Conservation (phyloP, 2,888 invertebrate species). For the Teinopalpus imperialis region DNA sequence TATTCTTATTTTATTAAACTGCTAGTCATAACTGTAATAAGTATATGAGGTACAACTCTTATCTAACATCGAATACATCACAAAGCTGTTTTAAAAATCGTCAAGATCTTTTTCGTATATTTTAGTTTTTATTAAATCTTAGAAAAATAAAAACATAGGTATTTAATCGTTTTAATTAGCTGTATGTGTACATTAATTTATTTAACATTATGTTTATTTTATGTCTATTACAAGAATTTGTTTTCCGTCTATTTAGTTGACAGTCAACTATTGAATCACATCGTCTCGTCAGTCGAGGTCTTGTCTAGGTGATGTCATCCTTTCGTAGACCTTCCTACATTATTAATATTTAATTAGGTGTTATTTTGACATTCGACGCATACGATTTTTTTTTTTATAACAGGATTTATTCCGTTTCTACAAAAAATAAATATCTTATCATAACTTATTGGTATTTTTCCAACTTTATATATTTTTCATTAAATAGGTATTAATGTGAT, state of each 20-base stretch:
- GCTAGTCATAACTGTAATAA: constrained; percentile 15
- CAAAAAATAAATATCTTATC: too few relatives aligned
- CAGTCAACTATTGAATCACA: constrained; percentile 50
- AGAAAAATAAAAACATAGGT: not conserved
- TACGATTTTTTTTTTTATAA: too few relatives aligned
- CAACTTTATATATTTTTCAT: too few relatives aligned
- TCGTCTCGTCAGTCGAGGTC: constrained; percentile 65
- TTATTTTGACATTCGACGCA: constrained; percentile 24
- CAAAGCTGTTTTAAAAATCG: constrained; percentile 5
- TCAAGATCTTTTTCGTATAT: not conserved
- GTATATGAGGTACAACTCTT: constrained; percentile 6
- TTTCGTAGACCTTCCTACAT: constrained; percentile 49
- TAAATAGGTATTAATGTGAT: too few relatives aligned
- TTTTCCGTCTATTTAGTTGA: constrained; percentile 9
- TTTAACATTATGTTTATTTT: not conserved
- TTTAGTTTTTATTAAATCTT: not conserved
- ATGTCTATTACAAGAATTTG: constrained; percentile 5
- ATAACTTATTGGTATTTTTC: too few relatives aligned
- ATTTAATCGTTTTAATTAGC: not conserved
- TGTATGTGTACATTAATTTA: not conserved
- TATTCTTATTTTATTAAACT: too few relatives aligned
- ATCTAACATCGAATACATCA: constrained; percentile 10
- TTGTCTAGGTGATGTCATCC: constrained; percentile 63
- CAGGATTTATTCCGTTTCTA: too few relatives aligned
- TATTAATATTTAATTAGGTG: constrained; percentile 46